Evolutionary conservation across 2,888 invertebrate species (phyloP).

Genomic region (Shargacucullia verbasci): DNA sequence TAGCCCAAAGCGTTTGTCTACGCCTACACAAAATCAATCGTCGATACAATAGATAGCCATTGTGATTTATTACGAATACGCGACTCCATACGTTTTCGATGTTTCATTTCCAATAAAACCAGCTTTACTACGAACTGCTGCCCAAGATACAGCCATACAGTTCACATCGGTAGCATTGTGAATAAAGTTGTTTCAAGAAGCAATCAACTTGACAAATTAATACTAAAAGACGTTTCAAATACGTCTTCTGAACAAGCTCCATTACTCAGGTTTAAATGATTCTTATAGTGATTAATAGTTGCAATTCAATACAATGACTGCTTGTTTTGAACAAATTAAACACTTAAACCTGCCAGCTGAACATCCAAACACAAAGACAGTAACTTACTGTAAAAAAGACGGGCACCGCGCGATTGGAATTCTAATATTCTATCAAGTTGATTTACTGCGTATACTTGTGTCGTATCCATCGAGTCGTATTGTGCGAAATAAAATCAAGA

Average conservation of each 20-base stretch:
- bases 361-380: constrained; percentile 52
- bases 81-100: constrained; percentile 11
- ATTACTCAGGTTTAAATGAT: constrained; percentile 50
- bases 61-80: constrained; percentile 29
- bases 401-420: constrained; percentile 47
- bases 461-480: constrained; percentile 43
- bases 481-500: constrained; percentile 61
- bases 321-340: constrained; percentile 51
- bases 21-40: constrained; percentile 26
- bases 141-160: neutral
- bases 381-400: constrained; percentile 53
- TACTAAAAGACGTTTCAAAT: constrained; percentile 30
- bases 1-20: constrained; percentile 16
- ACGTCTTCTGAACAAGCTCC: constrained; percentile 31
- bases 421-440: constrained; percentile 58
- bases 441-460: constrained; percentile 57
- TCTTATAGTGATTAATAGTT: constrained; percentile 50
- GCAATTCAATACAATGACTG: constrained; percentile 39
- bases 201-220: constrained; percentile 33
- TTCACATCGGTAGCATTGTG: neutral
- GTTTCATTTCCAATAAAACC: constrained; percentile 22
- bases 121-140: constrained; percentile 9
- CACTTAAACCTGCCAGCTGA: constrained; percentile 54
- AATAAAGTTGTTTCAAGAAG: constrained; percentile 6
- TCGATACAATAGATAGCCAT: constrained; percentile 19